Evolutionary conservation across 2,113 vertebrate species (phyloP).

Genomic region (Charina bottae): DNA sequence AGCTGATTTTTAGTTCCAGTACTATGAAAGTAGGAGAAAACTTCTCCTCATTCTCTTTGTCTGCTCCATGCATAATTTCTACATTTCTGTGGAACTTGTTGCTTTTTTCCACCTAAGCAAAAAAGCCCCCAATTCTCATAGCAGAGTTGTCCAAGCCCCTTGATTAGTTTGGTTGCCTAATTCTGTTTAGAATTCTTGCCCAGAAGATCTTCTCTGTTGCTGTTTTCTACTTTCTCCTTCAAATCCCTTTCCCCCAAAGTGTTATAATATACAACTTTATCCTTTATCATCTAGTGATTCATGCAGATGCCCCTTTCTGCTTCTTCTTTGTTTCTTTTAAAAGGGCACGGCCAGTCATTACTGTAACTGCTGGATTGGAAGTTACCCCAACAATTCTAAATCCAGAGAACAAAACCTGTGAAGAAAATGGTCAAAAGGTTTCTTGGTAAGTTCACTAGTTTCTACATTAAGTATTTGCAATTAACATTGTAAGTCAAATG

Average conservation of each 20-base stretch:
- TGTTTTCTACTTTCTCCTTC: background rate
- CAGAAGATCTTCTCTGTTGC: background rate
- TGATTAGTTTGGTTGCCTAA: background rate
- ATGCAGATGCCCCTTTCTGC: background rate
- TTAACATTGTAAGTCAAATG: background rate
- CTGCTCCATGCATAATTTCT: background rate
- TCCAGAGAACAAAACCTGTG: constrained; percentile 87
- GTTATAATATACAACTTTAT: background rate
- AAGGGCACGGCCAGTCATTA: constrained; percentile 94
- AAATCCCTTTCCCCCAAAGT: background rate
- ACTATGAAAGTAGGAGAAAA: background rate
- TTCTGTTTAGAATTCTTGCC: background rate
- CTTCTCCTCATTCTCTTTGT: background rate
- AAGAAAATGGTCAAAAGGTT: constrained; percentile 69
- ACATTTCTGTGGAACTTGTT: background rate
- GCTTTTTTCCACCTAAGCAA: background rate
- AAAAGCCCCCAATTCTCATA: background rate
- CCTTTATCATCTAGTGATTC: background rate
- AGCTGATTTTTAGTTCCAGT: background rate
- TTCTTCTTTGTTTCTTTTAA: constrained; percentile 35
- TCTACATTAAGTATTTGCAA: background rate
- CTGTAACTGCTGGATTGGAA: constrained; percentile 88
- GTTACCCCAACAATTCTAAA: constrained; percentile 92
- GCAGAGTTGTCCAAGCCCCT: background rate
- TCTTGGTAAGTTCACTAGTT: constrained; percentile 84